A percentile compares a stretch with the other conserved stretches of the same genome.
Conservation (phyloP, 1,140 invertebrate genomes). For the Lordiphosa mommai region DNA sequence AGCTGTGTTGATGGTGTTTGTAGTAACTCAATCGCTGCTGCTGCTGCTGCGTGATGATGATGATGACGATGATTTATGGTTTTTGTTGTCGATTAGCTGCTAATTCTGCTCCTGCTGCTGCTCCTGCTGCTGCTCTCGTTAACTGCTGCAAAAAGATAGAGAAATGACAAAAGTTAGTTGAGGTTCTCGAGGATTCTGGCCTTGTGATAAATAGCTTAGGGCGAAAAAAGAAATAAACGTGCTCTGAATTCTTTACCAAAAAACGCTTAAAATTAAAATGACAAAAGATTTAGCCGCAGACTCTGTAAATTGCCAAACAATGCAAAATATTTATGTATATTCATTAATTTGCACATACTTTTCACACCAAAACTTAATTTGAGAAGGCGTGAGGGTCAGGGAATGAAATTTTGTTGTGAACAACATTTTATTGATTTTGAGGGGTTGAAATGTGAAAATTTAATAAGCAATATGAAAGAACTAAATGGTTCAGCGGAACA, state of each 20-base stretch:
- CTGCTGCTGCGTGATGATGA: slow-evolving; percentile 1
- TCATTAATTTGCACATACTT: background rate
- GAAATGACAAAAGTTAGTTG: slow-evolving; percentile 5
- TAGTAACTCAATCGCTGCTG: slow-evolving; percentile 42
- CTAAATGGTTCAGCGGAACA: no score
- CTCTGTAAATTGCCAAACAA: slow-evolving; percentile 51
- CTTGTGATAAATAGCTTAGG: slow-evolving; percentile 17
- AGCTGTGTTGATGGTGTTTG: slow-evolving; percentile 6
- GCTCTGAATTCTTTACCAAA: slow-evolving; percentile 11
- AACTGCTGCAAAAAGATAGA: slow-evolving; percentile 20
- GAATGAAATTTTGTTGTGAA: no score
- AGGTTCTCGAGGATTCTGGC: background rate
- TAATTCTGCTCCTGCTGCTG: background rate
- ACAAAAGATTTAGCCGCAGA: slow-evolving; percentile 16
- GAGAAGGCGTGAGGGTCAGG: no score
- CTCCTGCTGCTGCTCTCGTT: background rate
- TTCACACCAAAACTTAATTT: background rate
- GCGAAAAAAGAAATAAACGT: background rate
- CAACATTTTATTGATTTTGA: no score
- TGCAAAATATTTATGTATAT: slow-evolving; percentile 14
- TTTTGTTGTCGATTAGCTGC: slow-evolving; percentile 44
- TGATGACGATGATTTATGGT: slow-evolving; percentile 57
- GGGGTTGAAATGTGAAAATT: no score
- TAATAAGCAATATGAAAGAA: no score
- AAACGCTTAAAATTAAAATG: background rate